Base-by-base conservation (phyloP, 2,113 vertebrate species). In the Cettia cetti region DNA sequence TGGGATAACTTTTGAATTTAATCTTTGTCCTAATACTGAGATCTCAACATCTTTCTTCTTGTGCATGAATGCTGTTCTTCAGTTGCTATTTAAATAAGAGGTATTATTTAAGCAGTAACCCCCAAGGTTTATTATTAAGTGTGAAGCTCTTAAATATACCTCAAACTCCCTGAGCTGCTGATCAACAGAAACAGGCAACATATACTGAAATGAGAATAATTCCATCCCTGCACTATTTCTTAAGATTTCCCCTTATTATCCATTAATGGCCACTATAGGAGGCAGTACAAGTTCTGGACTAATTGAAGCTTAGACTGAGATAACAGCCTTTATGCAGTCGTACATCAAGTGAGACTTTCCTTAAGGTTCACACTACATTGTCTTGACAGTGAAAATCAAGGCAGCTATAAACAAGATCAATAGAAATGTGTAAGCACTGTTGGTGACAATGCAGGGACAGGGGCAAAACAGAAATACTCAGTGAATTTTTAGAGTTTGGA, bases 331-430 rank as follows among this genome's bases (percentile, higher is more conserved):
- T 75, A 74, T 70, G 69, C 80, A 89, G 69, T 89, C 31, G 14
- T 75, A 75, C 40, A 87, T 65, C 66, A 92, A 92, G 90, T 76
- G 70, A 85, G 61, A 57, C 49, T 94, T 93, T 82, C 66, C 75
- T 95, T 89, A 76, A 85, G 59, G 66, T 85, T 96, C 82, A 40
- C 61, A 30, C 61, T 87, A 16, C 70, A 24, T 93, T 92, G 77
- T 87, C 69, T 91, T 90, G 85, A 65, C 87, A 91, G 74, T 76
- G 85, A 90, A 95, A 95, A 69, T 61, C 75, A 60, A 85, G 92
- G 92, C 92, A 96, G 70, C 82, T 85, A 56, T 94, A 94, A 96
- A 87, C 57, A 91, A 96, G 95, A 96, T 96, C 88, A 96, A 85
- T 91, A 93, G 85, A 93, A 90, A 86, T 69, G 63, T 93, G 54